These are phyloP conservation scores for Forbesichthys papilliferus DNA, from an alignment of 2,113 vertebrate genomes.

Conservation along the genomic window DNA sequence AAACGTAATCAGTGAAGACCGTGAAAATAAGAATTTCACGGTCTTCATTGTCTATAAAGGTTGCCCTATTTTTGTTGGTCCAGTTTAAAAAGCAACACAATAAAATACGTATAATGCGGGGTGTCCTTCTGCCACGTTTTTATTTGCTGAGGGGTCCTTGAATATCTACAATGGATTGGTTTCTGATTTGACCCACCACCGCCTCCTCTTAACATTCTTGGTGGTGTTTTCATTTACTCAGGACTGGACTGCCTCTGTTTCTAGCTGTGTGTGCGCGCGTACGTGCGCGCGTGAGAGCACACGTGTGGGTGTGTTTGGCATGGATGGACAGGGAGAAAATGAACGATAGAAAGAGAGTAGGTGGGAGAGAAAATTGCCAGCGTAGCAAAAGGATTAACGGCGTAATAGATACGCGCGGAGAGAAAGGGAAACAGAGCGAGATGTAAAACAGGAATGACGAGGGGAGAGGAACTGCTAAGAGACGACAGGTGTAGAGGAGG, in stretches of 20 bases:
- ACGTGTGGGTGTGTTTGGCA: not conserved
- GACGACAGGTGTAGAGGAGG: not conserved
- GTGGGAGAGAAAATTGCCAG: not conserved
- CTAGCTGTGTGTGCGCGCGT: not conserved
- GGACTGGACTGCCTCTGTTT: not conserved
- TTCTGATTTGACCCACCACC: no score
- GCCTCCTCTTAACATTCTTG: no score
- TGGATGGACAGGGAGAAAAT: not conserved
- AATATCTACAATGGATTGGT: no score
- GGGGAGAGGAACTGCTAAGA: conserved; percentile 1
- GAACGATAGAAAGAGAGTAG: conserved; percentile 1
- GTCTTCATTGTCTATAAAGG: no score
- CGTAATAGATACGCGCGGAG: not conserved
- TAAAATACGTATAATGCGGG: no score
- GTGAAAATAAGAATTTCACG: no score
- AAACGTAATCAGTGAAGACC: no score
- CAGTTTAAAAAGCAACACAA: no score
- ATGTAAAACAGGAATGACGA: not conserved
- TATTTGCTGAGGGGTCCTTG: no score
- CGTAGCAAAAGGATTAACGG: not conserved
- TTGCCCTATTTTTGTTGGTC: no score
- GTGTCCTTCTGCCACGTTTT: no score
- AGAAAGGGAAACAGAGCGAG: not conserved
- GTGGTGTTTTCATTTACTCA: not conserved
- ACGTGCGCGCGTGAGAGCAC: not conserved